Percentiles rank a stretch among this genome's conserved stretches.
phyloP scores from a whole-genome alignment of 2,888 invertebrate genomes.

The Hipparchia semele region DNA sequence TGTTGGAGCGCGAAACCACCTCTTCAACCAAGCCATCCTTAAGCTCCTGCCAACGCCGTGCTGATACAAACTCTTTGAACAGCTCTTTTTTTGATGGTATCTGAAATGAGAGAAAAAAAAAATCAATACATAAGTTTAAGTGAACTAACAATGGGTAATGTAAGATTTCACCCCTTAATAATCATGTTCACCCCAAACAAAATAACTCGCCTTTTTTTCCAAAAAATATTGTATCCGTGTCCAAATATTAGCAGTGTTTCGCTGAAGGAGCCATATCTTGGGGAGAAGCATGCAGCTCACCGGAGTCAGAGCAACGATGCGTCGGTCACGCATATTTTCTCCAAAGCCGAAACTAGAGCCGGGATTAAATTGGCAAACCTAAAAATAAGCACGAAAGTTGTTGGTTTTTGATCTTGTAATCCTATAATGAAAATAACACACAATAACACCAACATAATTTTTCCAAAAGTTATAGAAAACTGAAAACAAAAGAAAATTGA shows the following conservation, averaged over 20 bases:
- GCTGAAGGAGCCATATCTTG: constrained; percentile 86
- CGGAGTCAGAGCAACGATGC: constrained; percentile 85
- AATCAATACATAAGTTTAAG: no score
- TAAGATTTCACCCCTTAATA: no score
- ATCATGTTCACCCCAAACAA: neutral
- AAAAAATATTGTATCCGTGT: constrained; percentile 84
- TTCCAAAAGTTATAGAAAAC: no score
- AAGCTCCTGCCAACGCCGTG: constrained; percentile 82
- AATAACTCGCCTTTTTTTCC: constrained; percentile 69
- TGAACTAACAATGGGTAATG: no score
- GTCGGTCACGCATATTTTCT: constrained; percentile 86
- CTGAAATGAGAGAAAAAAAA: constrained; percentile 47
- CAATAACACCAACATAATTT: no score
- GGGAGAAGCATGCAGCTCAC: constrained; percentile 87
- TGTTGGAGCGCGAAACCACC: constrained; percentile 73
- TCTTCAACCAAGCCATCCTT: constrained; percentile 77
- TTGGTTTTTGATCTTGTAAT: neutral
- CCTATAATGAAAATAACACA: neutral
- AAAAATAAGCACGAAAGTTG: constrained; percentile 30
- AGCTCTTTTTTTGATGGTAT: constrained; percentile 83
- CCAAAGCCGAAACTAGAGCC: constrained; percentile 88
- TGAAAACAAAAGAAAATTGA: neutral
- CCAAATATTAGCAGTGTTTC: constrained; percentile 86
- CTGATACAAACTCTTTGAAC: constrained; percentile 79
- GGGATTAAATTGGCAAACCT: constrained; percentile 83